Base-by-base conservation (phyloP, 2,797 vertebrate species). In the Dendrocincla fuliginosa region DNA sequence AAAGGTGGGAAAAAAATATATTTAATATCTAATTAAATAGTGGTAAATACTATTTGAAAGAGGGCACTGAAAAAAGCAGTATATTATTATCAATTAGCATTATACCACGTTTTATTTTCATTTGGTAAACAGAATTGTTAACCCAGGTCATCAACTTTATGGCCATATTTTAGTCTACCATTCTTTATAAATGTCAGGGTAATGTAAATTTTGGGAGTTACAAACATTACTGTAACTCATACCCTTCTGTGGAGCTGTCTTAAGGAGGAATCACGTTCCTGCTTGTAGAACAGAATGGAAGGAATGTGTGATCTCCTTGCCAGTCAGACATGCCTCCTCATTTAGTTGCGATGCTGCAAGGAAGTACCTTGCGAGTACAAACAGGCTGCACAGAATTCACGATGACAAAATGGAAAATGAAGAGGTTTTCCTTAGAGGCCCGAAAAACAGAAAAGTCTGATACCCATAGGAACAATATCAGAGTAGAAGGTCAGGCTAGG, bases 361-460 rank as follows among this genome's bases (percentile, higher is more conserved):
- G 13, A 69, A 76, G 18, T 7, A 39, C 35, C 18, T 20, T 42
- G 15, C 0, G 0, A 50, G 35, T 17, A 46, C 44, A n/a, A 53
- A 39, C 11, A 68, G 28, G 20, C 35, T 86, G 24, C 25, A 33
- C 23, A 33, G 39, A 6, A n/a, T 22, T 20, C 41, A 16, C 33
- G 39, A 55, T 32, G 24, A 47, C 3, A 67, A 55, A 91, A 63
- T 28, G 6, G 28, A 90, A 75, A 30, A 78, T 11, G 2, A 55
- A 52, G 33, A 41, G 15, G 2, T 8, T 49, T 37, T 82, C 56
- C 32, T 39, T 83, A 33, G n/a, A 27, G 11, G 56, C 2, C 13
- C 13, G 27, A 30, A 80, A 84, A 44, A 10, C 19, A 37, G 6
- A 59, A 77, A 76, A 46, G 3, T 9, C 15, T 68, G 30, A 28